These are phyloP conservation scores for Zaprionus capensis DNA, from an alignment of 1,140 invertebrate species.

Conservation along the genomic window DNA sequence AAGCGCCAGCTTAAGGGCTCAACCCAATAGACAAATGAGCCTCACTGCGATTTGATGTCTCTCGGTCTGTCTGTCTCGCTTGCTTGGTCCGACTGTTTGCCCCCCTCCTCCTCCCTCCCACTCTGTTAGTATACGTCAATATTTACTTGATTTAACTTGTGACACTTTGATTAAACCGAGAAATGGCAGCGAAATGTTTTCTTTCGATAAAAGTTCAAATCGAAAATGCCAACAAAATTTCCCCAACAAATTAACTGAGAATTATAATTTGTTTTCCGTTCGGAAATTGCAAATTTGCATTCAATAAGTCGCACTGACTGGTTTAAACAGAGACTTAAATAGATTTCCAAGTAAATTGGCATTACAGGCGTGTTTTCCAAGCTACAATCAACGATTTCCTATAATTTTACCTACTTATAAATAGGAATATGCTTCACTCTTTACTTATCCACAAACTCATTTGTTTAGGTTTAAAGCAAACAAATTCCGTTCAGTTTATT, in stretches of 20 bases:
- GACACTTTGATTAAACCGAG: constrained; percentile 69
- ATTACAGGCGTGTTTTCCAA: neutral
- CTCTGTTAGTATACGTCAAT: constrained; percentile 52
- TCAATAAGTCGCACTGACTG: neutral
- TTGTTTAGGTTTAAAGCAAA: neutral
- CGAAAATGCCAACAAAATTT: constrained; percentile 55
- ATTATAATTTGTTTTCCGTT: constrained; percentile 1
- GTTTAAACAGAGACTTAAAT: neutral
- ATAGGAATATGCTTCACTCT: neutral
- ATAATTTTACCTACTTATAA: neutral
- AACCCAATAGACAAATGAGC: constrained; percentile 64
- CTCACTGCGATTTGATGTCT: neutral
- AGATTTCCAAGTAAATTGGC: neutral
- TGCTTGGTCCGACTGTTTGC: constrained; percentile 5
- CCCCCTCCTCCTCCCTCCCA: neutral
- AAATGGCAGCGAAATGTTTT: constrained; percentile 43
- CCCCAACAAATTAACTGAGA: constrained; percentile 10
- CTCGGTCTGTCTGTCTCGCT: constrained; percentile 8
- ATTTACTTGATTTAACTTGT: constrained; percentile 74
- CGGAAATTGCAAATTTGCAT: constrained; percentile 4
- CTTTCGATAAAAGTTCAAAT: constrained; percentile 49
- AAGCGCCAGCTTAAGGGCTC: constrained; percentile 73
- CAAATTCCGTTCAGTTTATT: neutral
- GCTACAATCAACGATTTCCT: neutral
- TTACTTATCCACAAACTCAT: neutral